These are phyloP conservation scores for Onychomys arenicola DNA, from an alignment of 2,797 vertebrate species.

Conservation along the genomic window DNA sequence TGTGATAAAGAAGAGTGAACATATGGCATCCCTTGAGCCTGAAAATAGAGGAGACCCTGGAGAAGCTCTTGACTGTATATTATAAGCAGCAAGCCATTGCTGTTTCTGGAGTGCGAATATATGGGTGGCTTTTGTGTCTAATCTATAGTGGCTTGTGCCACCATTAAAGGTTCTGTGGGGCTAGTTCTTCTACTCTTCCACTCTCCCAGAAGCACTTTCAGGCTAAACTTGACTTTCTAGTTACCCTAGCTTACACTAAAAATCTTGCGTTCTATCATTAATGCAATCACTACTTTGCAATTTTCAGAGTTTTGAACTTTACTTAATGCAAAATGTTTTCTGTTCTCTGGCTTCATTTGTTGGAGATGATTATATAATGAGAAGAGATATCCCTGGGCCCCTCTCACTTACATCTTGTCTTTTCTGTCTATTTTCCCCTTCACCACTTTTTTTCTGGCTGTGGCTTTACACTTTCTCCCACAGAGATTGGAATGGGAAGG, in stretches of 20 bases:
- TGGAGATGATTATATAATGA: neutral
- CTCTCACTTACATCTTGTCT: neutral
- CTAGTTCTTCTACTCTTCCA: neutral
- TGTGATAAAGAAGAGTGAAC: neutral
- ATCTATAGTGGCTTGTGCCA: neutral
- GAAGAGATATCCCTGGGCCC: rapidly evolving
- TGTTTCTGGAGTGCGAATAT: neutral
- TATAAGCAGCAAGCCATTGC: neutral
- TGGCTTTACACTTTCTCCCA: neutral
- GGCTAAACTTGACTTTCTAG: neutral
- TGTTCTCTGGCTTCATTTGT: neutral
- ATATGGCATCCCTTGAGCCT: neutral
- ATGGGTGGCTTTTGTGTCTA: neutral
- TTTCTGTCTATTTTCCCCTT: neutral
- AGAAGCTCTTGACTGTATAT: neutral
- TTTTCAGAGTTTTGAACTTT: neutral
- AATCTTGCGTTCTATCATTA: neutral
- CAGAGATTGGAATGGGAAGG: too few species aligned
- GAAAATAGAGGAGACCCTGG: neutral
- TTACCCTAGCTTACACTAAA: neutral
- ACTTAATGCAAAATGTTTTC: neutral
- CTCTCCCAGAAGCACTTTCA: neutral
- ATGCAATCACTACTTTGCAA: neutral
- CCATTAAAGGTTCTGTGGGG: neutral
- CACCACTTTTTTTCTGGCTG: neutral